These are phyloP conservation scores for Adoxophyes honmai DNA, from an alignment of 1,140 invertebrate species.

Conservation along the genomic window DNA sequence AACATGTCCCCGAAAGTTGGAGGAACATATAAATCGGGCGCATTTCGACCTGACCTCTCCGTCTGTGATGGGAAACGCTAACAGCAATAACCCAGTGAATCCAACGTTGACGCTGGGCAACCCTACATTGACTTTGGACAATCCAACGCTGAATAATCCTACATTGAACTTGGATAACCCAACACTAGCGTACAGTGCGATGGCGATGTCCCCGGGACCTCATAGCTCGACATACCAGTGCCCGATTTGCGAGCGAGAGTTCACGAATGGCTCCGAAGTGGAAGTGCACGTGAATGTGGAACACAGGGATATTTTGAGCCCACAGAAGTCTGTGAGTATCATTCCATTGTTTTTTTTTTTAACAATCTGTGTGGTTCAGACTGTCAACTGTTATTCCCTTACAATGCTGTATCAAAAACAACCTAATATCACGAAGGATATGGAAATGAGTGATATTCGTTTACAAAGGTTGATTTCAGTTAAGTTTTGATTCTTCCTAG, in stretches of 20 bases:
- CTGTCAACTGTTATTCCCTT: no score
- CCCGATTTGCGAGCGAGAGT: conserved; percentile 85
- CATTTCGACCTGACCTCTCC: conserved; percentile 90
- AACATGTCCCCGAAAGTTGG: conserved; percentile 84
- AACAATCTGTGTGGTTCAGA: no score
- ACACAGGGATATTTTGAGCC: conserved; percentile 79
- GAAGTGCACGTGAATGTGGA: conserved; percentile 92
- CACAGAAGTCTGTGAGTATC: conserved; percentile 63
- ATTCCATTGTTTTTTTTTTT: not conserved
- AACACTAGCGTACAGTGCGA: conserved; percentile 50
- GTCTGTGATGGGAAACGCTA: conserved; percentile 59
- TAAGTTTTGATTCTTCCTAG: no score
- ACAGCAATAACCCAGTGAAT: conserved; percentile 51
- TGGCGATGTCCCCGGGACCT: conserved; percentile 63
- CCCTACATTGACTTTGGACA: conserved; percentile 38
- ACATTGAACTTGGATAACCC: conserved; percentile 36
- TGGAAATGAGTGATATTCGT: no score
- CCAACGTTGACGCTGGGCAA: conserved; percentile 52
- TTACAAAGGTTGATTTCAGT: no score
- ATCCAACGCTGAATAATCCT: not conserved
- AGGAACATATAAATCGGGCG: conserved; percentile 91
- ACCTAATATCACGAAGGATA: no score
- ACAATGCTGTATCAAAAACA: no score
- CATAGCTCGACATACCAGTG: conserved; percentile 77
- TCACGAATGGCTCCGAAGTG: conserved; percentile 85